Evolutionary conservation across 2,113 vertebrate species (phyloP).

Genomic region (Pleuronectes platessa): DNA sequence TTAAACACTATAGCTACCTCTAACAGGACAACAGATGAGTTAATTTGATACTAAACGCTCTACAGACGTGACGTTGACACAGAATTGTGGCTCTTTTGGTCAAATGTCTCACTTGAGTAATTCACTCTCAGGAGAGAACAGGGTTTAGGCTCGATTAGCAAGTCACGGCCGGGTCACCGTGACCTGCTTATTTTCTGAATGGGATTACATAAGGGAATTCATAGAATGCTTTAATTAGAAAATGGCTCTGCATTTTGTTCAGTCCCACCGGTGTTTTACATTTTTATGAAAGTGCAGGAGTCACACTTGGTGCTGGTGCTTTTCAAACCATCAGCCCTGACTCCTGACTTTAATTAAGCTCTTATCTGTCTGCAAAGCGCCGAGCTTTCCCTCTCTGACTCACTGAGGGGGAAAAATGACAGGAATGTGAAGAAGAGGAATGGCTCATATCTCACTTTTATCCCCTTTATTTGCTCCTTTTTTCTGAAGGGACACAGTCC

Average conservation of each 20-base stretch:
- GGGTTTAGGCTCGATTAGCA: constrained; percentile 17
- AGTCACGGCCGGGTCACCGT: constrained; percentile 38
- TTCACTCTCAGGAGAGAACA: constrained; percentile 22
- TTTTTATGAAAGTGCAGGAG: constrained; percentile 66
- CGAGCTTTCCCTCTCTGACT: constrained; percentile 51
- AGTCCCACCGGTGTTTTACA: constrained; percentile 63
- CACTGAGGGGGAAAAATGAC: constrained; percentile 31
- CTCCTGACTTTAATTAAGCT: constrained; percentile 77
- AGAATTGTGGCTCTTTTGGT: not conserved
- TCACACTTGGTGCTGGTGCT: constrained; percentile 38
- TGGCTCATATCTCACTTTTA: constrained; percentile 44
- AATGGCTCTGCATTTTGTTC: constrained; percentile 48
- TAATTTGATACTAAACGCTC: not conserved
- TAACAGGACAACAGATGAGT: not conserved
- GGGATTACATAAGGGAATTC: constrained; percentile 46
- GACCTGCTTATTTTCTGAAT: constrained; percentile 52
- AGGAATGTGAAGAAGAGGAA: constrained; percentile 67
- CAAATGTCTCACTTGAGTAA: constrained; percentile 30
- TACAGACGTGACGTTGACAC: not conserved
- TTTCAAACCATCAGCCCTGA: constrained; percentile 50
- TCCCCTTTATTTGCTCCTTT: constrained; percentile 24
- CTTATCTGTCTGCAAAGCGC: constrained; percentile 67
- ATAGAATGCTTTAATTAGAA: constrained; percentile 65
- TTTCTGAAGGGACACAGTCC: constrained; percentile 41
- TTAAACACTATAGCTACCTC: not conserved